Base-by-base conservation (phyloP, 2,797 vertebrate species). In the Ctenopoma kingsleyae region DNA sequence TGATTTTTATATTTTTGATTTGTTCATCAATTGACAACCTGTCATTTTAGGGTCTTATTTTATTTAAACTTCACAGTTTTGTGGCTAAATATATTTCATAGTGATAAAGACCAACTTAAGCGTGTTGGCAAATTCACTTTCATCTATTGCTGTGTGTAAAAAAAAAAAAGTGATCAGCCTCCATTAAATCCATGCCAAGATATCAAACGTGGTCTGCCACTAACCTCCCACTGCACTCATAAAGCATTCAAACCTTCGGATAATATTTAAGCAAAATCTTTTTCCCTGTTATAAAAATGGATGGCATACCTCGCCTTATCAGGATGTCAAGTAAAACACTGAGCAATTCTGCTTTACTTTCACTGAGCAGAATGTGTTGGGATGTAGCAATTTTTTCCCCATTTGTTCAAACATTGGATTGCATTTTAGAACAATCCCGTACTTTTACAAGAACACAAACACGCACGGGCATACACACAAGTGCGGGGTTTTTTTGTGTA, bases 401-500 rank as follows among this genome's bases (percentile, higher is more conserved):
- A 77, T 79, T 82, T 78, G 70, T 75, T 74, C 79, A 58, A 74
- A 83, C 61, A 83, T 82, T 84, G 78, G 71, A 85, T 83, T 85
- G 63, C 43, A 61, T 86, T 88, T 87, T 67, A 52, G 67, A 80
- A 60, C 51, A 44, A 84, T 79, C 57, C 55, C 54, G 73, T 74
- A 65, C 69, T 67, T 76, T 67, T 40, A 51, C 38, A 51, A 61
- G 60, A 76, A 66, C 71, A 73, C 62, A 54, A 51, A 75, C 74
- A 38, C 7, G 23, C 66, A 65, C 17, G 0, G 49, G 23, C 16
- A 16, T 11, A 43, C 1, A 60, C 49, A 23, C 57, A 35, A 36
- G n/a, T 46, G 58, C 60, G 23, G 6, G 0, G 38, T 51, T 3
- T 13, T 78, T 80, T 68, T 64, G 60, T 86, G 87, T 88, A 85